Evolutionary conservation across 1,140 invertebrate genomes (phyloP), one percentile per base, ranked within the genome.

Genomic region (Euura saliciscinereae): DNA sequence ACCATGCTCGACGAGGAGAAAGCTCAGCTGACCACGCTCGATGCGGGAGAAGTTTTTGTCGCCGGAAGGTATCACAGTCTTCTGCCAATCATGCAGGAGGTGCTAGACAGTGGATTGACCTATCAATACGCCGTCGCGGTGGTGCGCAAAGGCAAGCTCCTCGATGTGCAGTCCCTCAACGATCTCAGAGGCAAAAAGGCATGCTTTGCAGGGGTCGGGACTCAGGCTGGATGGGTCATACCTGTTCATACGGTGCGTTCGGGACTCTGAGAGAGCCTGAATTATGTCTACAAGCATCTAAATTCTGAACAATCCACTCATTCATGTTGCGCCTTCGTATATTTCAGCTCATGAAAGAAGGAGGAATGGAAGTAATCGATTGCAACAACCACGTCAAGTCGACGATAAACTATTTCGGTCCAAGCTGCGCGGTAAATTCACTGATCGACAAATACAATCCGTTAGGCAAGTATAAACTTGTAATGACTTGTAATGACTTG

Each of bases 341-440:
- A 28, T 28, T 88, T 69, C 82, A 96, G 92, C 83, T 99, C 42
- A 96, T 98, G 91, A 90, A 91, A 80, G 85, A 92, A 73, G 94
- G 94, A 43, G 92, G 91, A 45, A 90, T 97, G 87, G 92, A 95
- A 82, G 90, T 97, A 51, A 92, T 95, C 44, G 95, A 97, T 83
- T 99, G 98, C 80, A 99, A 99, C 79, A 98, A 99, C 87, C 95
- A 98, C 83, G 95, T 99, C 0, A 98, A 99, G 86, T 95, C 96
- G 3, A 94, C 96, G 0, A 94, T 95, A 7, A 91, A 93, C 74
- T 99, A 92, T 83, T 99, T 99, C 84, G 94, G 94, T 4, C 90
- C 92, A 68, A 97, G 97, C 68, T 99, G 98, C 88, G 96, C 97
- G 28, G 95, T 97, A 0, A 98, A 98, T 84, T 95, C 96, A 2